Conservation (phyloP, 2,113 vertebrate species). For the Melanerpes aurifrons region DNA sequence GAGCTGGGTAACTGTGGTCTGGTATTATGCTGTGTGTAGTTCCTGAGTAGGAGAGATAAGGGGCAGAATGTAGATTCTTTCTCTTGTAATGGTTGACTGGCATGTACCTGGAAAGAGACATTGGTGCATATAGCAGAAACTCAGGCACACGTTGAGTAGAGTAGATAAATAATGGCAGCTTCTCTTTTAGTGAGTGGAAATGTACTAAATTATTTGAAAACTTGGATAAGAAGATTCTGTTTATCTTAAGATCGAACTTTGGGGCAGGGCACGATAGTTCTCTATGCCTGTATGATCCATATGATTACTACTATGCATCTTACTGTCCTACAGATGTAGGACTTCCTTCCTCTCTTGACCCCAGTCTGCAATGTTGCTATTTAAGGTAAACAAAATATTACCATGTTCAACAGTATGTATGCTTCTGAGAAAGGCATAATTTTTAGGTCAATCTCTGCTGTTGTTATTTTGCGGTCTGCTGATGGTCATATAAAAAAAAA, state of each 20-base stretch:
- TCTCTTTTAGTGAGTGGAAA: background rate
- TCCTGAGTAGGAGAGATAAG: background rate
- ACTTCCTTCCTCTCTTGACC: background rate
- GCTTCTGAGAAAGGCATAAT: background rate
- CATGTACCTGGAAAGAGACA: background rate
- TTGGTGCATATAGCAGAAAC: background rate
- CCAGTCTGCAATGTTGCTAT: background rate
- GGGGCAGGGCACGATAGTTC: background rate
- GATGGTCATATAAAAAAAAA: background rate
- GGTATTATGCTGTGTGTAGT: background rate
- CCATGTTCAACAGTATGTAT: background rate
- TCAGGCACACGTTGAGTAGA: background rate
- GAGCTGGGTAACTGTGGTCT: background rate
- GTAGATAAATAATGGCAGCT: background rate
- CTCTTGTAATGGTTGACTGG: conserved; percentile 14
- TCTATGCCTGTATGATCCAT: background rate
- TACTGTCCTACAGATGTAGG: background rate
- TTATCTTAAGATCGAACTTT: background rate
- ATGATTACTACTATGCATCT: background rate
- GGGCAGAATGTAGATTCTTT: background rate
- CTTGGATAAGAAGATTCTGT: background rate
- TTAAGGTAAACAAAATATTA: background rate
- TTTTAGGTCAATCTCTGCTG: background rate
- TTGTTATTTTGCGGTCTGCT: background rate
- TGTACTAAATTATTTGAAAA: background rate